Conservation (phyloP, 2,113 vertebrate genomes). For the Otolemur garnettii region DNA sequence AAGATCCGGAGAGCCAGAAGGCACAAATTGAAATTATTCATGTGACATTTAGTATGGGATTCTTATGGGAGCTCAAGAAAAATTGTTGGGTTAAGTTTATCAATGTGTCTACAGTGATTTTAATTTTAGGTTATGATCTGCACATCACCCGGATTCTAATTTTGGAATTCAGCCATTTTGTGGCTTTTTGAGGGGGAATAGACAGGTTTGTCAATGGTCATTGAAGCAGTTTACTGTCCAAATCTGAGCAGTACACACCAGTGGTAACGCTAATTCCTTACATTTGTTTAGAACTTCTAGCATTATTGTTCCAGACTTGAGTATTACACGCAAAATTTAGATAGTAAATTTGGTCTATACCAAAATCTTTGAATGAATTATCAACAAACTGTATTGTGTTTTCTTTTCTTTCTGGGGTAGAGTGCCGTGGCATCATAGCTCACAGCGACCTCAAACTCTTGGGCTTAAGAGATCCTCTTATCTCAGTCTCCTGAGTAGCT, state of each 20-base stretch:
- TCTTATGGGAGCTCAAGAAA: constrained; percentile 10
- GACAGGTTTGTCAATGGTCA: background rate
- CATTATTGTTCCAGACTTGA: constrained; percentile 27
- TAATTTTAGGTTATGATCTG: background rate
- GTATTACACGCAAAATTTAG: background rate
- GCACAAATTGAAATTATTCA: background rate
- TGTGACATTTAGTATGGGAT: background rate
- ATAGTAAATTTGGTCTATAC: background rate
- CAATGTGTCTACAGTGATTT: constrained; percentile 1
- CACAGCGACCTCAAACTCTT: too few relatives aligned
- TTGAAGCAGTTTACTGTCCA: background rate
- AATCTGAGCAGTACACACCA: background rate
- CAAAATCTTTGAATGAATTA: background rate
- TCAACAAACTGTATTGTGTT: background rate
- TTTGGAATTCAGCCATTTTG: constrained; percentile 26
- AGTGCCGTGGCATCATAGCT: too few relatives aligned
- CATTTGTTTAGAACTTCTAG: background rate
- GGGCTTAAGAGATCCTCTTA: too few relatives aligned
- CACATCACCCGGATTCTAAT: background rate
- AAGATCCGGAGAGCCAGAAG: background rate
- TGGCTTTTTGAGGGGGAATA: background rate
- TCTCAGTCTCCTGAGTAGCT: too few relatives aligned
- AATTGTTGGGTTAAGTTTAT: constrained; percentile 36
- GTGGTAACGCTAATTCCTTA: background rate
- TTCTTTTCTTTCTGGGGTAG: background rate